Evolutionary conservation across 2,113 vertebrate genomes (phyloP).

Genomic region (Xenopus laevis): DNA sequence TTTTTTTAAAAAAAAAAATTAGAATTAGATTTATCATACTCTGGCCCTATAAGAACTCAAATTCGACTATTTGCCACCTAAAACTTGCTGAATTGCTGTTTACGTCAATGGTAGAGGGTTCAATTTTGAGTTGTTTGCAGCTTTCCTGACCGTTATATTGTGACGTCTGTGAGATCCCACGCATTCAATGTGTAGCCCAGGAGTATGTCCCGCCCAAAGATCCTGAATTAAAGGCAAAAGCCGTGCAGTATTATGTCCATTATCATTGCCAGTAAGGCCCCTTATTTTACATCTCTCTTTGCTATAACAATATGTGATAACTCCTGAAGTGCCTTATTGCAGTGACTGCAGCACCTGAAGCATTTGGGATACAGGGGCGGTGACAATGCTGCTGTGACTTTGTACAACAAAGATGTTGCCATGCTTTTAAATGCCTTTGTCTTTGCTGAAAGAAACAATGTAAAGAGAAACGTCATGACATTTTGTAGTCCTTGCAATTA

Average conservation of each 20-base stretch:
- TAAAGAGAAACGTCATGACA: background rate
- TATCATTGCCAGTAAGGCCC: slow-evolving; percentile 17
- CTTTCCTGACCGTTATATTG: too few relatives aligned
- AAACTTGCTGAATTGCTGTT: too few relatives aligned
- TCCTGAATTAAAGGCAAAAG: background rate
- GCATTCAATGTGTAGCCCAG: too few relatives aligned
- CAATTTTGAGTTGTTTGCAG: too few relatives aligned
- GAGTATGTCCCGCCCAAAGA: too few relatives aligned
- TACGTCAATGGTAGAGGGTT: too few relatives aligned
- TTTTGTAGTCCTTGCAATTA: background rate
- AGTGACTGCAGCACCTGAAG: slow-evolving; percentile 8
- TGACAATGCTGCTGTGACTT: background rate
- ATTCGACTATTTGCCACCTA: too few relatives aligned
- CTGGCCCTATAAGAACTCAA: too few relatives aligned
- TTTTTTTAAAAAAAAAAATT: too few relatives aligned
- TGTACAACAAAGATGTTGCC: background rate
- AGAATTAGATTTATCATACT: too few relatives aligned
- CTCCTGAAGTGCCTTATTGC: slow-evolving; percentile 43
- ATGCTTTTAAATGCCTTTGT: background rate
- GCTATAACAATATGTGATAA: slow-evolving; percentile 6
- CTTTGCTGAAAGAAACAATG: background rate
- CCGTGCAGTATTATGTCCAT: slow-evolving; percentile 19
- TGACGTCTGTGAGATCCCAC: too few relatives aligned
- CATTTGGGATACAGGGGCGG: too few relatives aligned
- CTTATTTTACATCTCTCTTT: slow-evolving; percentile 4